These are phyloP conservation scores for Dendroctonus valens DNA, from an alignment of 1,140 invertebrate genomes.

Conservation along the genomic window DNA sequence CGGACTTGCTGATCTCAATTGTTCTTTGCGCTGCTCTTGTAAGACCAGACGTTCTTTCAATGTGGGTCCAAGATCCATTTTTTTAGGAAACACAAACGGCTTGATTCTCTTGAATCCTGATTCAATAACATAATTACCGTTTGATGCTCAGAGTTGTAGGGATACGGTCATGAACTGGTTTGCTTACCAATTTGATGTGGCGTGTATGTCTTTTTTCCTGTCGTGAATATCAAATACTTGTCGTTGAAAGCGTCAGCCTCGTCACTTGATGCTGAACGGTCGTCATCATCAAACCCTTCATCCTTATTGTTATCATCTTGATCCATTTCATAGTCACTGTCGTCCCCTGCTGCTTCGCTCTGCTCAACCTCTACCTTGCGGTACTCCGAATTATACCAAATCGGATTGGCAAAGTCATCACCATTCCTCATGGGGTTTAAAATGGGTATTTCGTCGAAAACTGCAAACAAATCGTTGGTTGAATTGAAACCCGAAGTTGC, in stretches of 20 bases:
- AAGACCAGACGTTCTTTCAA: slow-evolving; percentile 66
- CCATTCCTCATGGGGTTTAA: slow-evolving; percentile 18
- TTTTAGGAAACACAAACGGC: slow-evolving; percentile 68
- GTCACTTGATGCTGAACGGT: slow-evolving; percentile 36
- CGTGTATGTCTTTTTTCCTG: slow-evolving; percentile 79
- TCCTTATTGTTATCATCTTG: slow-evolving; percentile 36
- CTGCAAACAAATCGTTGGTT: not conserved
- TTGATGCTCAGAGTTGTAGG: too few species aligned
- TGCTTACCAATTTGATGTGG: slow-evolving; percentile 77
- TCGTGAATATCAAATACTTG: slow-evolving; percentile 84
- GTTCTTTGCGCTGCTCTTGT: slow-evolving; percentile 55
- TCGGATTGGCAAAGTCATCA: slow-evolving; percentile 46
- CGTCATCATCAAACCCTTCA: slow-evolving; percentile 36
- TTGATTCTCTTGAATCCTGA: slow-evolving; percentile 75
- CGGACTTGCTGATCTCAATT: slow-evolving; percentile 51
- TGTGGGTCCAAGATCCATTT: slow-evolving; percentile 66
- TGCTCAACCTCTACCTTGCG: slow-evolving; percentile 55
- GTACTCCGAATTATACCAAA: slow-evolving; percentile 60
- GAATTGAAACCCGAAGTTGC: not conserved
- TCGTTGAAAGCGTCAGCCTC: slow-evolving; percentile 57
- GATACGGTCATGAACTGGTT: not conserved
- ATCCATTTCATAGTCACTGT: slow-evolving; percentile 49
- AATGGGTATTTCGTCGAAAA: slow-evolving; percentile 27
- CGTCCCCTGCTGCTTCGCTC: slow-evolving; percentile 38
- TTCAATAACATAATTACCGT: slow-evolving; percentile 5